phyloP scores from a whole-genome alignment of 2,888 invertebrate species.

The Dynastes maya region DNA sequence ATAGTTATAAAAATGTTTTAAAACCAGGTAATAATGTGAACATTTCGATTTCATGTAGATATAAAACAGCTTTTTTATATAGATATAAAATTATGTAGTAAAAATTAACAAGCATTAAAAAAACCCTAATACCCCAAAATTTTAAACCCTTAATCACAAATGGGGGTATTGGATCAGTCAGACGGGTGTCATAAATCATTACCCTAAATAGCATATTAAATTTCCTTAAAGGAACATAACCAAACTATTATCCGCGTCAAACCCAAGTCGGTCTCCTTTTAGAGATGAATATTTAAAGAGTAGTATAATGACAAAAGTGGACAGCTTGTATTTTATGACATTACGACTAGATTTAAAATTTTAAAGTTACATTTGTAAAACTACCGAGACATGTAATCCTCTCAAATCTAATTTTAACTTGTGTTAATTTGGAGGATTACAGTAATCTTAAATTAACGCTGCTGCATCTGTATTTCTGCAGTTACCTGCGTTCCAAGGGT shows the following conservation, averaged over 20 bases:
- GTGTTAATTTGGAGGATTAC: constrained; percentile 61
- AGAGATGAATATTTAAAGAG: constrained; percentile 43
- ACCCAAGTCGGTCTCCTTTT: constrained; percentile 37
- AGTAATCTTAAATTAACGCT: constrained; percentile 56
- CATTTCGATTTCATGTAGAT: constrained; percentile 23
- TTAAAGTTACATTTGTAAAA: constrained; percentile 47
- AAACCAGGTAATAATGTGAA: constrained; percentile 28
- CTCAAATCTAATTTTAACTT: constrained; percentile 59
- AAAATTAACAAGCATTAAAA: constrained; percentile 39
- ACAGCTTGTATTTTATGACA: constrained; percentile 42
- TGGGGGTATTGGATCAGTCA: constrained; percentile 59
- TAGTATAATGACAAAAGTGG: constrained; percentile 31
- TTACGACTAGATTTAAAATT: constrained; percentile 47
- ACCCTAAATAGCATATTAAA: constrained; percentile 63
- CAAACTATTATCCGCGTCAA: constrained; percentile 49
- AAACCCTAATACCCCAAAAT: too few relatives aligned
- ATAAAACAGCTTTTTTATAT: constrained; percentile 36
- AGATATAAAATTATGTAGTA: constrained; percentile 39
- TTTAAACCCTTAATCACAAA: too few relatives aligned
- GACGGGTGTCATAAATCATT: constrained; percentile 62
- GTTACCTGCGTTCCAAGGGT: constrained; percentile 17
- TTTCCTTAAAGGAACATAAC: constrained; percentile 58
- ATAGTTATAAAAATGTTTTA: constrained; percentile 1
- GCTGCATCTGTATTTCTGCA: constrained; percentile 10
- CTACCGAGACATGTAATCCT: constrained; percentile 55